phyloP scores from a whole-genome alignment of 2,113 vertebrate genomes.

The Empidonax alnorum region DNA sequence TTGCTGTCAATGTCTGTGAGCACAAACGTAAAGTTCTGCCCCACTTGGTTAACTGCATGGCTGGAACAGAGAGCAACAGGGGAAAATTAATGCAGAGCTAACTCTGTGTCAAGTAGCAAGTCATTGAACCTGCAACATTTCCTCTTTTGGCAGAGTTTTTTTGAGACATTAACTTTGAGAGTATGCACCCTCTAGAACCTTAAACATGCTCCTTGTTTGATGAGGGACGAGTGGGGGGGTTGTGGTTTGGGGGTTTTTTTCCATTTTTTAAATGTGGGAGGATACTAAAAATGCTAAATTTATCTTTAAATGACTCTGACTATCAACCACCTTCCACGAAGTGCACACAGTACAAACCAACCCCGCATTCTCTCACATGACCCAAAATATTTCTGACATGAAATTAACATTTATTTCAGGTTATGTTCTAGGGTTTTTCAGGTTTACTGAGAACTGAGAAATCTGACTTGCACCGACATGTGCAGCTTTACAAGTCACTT shows the following conservation, averaged over 20 bases:
- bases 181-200: constrained; percentile 24
- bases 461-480: not conserved
- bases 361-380: not conserved
- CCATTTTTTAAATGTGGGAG: not conserved
- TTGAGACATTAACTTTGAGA: constrained; percentile 41
- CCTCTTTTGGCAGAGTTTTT: constrained; percentile 48
- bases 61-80: constrained; percentile 74
- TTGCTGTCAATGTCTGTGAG: constrained; percentile 99
- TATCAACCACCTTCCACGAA: not conserved
- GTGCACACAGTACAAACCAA: not conserved
- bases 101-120: constrained; percentile 62
- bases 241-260: not conserved
- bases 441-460: not conserved
- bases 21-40: constrained; percentile 98
- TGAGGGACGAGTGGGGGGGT: not conserved
- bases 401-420: not conserved
- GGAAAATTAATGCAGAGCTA: constrained; percentile 47
- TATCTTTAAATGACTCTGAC: not conserved
- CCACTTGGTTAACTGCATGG: constrained; percentile 87
- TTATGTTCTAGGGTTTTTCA: not conserved
- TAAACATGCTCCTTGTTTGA: not conserved
- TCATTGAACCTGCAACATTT: constrained; percentile 71
- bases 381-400: not conserved
- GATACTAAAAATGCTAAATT: not conserved
- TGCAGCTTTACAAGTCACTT: not conserved